Base-by-base conservation (phyloP, 2,113 vertebrate species). In the Chunga burmeisteri region DNA sequence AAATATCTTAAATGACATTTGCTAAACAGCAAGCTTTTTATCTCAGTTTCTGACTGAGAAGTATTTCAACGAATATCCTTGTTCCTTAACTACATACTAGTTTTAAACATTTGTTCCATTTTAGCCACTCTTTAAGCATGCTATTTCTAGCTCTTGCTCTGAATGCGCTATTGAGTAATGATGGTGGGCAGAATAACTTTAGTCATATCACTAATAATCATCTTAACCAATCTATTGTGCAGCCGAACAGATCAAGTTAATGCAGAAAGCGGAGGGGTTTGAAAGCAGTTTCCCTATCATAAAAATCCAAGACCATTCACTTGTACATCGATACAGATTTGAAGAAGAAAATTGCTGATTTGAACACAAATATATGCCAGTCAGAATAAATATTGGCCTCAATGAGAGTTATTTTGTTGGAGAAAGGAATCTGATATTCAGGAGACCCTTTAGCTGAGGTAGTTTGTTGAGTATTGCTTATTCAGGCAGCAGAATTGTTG, bases 401-500 rank as follows among this genome's bases (percentile, higher is more conserved):
- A 3, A 25, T 81, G 67, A 93, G 85, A 81, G 84, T 93, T 84
- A 42, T 42, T 90, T 91, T 77, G 27, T 73, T 75, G 56, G 58
- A 80, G 74, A 81, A 88, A 44, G 40, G 52, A 47, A 80, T 94
- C 74, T 95, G 92, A 78, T 97, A 91, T 86, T 95, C 72, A 86
- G 44, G 81, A 95, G 78, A 50, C 30, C 47, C 58, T 92, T 85
- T 88, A 92, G 77, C 72, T 78, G 58, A 61, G 66, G 36, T 66
- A 52, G 77, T 78, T 58, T 58, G 72, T 71, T 88, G 50, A 71
- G 52, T 94, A 62, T 88, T 96, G 81, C 90, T 97, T 95, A 94
- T 98, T 97, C 84, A 94, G 62, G 72, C 65, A 80, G 83, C 38
- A 81, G 86, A 95, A 89, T 42, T 78, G 56, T 63, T 91, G 68